Evolutionary conservation across 2,888 invertebrate genomes (phyloP), one percentile per base, ranked within the genome.

Genomic region (Apodemia duryi): DNA sequence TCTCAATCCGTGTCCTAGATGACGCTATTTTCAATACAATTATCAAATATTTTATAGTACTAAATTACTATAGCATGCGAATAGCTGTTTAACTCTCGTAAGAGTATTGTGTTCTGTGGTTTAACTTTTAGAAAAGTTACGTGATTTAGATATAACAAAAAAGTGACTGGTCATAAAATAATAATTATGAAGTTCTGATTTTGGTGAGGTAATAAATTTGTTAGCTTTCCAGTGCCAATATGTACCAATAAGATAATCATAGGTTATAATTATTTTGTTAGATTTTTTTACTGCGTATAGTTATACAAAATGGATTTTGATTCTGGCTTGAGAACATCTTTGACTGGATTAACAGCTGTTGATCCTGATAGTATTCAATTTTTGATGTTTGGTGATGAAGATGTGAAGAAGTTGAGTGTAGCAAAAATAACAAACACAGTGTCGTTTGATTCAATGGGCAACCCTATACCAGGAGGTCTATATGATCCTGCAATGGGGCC

Each of bases 401-500:
- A 98, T 76, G 93, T 98, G 11, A 93, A 91, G 75, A 94, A 95
- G 71, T 86, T 98, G 21, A 97, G 97, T 86, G 97, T 97, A 0
- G 93, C 94, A 0, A 96, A 97, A 86, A 94, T 99, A 54, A 94
- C 94, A 2, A 97, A 97, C 57, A 94, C 96, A 0, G 82, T 95
- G 54, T 94, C 96, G 13, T 97, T 98, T 77, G 97, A 98, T 86
- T 85, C 94, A 0, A 89, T 98, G 70, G 97, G 97, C 0, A 96
- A 98, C 86, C 95, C 98, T 2, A 88, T 95, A 5, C 92, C 93
- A 64, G 97, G 96, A 38, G 99, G 99, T n/a, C 88, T 99, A 0
- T 98, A 99, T 84, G 99, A 99, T 84, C 94, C 94, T 63, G 92
- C 93, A 2, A 88, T 99, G 83, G 99, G 95, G 7, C 95, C 95